These are phyloP conservation scores for Podargus strigoides DNA, from an alignment of 2,797 vertebrate genomes.

Conservation along the genomic window DNA sequence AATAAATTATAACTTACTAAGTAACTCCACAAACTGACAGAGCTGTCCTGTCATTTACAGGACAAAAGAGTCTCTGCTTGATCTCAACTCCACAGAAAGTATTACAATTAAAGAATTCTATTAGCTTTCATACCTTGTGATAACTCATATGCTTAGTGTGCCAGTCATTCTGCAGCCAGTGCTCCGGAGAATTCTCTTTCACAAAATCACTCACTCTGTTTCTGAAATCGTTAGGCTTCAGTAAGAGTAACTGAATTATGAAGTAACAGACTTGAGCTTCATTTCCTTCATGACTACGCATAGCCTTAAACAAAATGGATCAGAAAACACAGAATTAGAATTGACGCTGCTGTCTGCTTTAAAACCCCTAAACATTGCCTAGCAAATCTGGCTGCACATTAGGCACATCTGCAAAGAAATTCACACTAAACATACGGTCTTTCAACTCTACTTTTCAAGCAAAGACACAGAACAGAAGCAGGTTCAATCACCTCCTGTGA, in stretches of 20 bases:
- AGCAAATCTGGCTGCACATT: neutral
- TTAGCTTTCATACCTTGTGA: slow-evolving; percentile 86
- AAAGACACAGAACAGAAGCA: neutral
- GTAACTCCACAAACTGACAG: neutral
- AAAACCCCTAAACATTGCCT: neutral
- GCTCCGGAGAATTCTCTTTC: slow-evolving; percentile 97
- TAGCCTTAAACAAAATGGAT: slow-evolving; percentile 78
- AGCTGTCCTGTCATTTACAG: neutral
- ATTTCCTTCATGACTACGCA: slow-evolving; percentile 98
- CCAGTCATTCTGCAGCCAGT: slow-evolving; percentile 99
- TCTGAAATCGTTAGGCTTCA: slow-evolving; percentile 98
- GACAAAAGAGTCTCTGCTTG: neutral
- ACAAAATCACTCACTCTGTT: slow-evolving; percentile 97
- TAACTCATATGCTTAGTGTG: slow-evolving; percentile 98
- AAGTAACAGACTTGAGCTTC: slow-evolving; percentile 99
- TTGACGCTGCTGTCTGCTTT: neutral
- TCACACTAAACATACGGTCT: neutral
- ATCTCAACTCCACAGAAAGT: neutral
- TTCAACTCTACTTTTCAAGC: neutral
- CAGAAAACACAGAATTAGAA: neutral
- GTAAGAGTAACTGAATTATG: slow-evolving; percentile 95
- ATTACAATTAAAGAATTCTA: neutral
- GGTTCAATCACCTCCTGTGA: neutral
- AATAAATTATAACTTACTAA: neutral
- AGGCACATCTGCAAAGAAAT: neutral